phyloP scores from a whole-genome alignment of 2,888 invertebrate species.

The Diaphora mendica region DNA sequence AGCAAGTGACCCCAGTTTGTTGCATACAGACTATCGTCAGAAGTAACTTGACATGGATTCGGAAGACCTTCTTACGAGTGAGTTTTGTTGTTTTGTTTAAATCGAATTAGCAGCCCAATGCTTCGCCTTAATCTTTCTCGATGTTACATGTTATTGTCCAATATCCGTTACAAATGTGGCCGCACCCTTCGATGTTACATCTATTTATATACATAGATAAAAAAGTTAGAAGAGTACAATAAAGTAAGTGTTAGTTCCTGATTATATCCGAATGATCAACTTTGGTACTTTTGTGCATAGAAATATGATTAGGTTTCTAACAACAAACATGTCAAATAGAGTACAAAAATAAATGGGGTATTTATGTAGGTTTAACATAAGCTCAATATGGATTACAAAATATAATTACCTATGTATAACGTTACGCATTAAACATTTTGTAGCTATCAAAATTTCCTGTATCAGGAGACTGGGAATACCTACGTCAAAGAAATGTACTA shows the following conservation, averaged over 20 bases:
- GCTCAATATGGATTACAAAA: constrained; percentile 38
- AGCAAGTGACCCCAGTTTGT: background rate
- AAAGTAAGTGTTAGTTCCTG: background rate
- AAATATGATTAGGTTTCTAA: constrained; percentile 23
- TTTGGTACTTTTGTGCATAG: constrained; percentile 27
- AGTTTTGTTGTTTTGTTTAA: constrained; percentile 24
- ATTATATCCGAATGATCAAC: constrained; percentile 18
- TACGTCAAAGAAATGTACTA: constrained; percentile 21
- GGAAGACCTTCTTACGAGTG: constrained; percentile 27
- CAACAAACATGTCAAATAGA: constrained; percentile 38
- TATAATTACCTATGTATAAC: constrained; percentile 28
- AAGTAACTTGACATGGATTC: constrained; percentile 14
- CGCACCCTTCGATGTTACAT: constrained; percentile 14
- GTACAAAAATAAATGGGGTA: constrained; percentile 44
- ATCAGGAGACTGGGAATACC: background rate
- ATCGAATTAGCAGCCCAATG: constrained; percentile 5
- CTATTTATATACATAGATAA: background rate
- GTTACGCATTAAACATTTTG: constrained; percentile 12
- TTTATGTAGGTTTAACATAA: constrained; percentile 8
- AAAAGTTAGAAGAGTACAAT: background rate
- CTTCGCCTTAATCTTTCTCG: background rate
- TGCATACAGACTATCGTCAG: constrained; percentile 18
- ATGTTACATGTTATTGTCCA: constrained; percentile 9
- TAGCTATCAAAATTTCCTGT: constrained; percentile 1
- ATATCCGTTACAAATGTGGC: constrained; percentile 11